phyloP scores from a whole-genome alignment of 2,888 invertebrate genomes.

The Orchesella flavescens region DNA sequence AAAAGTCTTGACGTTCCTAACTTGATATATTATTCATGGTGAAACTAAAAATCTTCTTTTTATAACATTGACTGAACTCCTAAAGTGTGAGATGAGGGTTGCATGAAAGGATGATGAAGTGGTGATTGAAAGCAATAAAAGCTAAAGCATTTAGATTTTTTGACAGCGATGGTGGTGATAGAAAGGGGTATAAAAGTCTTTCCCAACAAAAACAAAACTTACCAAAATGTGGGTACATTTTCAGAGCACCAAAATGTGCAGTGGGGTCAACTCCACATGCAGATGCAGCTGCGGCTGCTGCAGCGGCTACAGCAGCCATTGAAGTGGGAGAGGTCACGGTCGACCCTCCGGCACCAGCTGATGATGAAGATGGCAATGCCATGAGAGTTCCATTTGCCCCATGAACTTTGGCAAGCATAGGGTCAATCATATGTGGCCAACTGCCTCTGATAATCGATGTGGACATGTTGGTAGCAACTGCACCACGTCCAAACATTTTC shows the following conservation, averaged over 20 bases:
- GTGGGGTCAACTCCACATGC: constrained; percentile 59
- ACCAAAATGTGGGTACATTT: constrained; percentile 69
- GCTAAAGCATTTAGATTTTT: too few species aligned
- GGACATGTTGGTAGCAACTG: constrained; percentile 34
- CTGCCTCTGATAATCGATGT: constrained; percentile 33
- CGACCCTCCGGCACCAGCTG: background rate
- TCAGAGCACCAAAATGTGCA: constrained; percentile 63
- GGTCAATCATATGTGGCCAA: constrained; percentile 49
- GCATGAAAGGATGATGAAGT: too few species aligned
- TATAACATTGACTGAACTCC: too few species aligned
- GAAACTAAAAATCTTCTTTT: too few species aligned
- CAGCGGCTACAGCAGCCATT: constrained; percentile 41
- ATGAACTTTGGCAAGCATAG: constrained; percentile 27
- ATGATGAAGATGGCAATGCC: constrained; percentile 26
- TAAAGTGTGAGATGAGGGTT: too few species aligned
- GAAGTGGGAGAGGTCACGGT: constrained; percentile 34
- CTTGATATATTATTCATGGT: too few species aligned
- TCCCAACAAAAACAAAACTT: constrained; percentile 40
- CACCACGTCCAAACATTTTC: constrained; percentile 35
- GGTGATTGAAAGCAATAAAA: too few species aligned
- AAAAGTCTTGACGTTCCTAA: too few species aligned
- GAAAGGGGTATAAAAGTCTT: too few species aligned
- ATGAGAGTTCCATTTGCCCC: constrained; percentile 44
- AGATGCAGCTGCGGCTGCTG: constrained; percentile 57
- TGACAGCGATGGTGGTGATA: too few species aligned